Evolutionary conservation across 2,888 invertebrate genomes (phyloP), one percentile per base, ranked within the genome.

Genomic region (Acrobasis repandana): DNA sequence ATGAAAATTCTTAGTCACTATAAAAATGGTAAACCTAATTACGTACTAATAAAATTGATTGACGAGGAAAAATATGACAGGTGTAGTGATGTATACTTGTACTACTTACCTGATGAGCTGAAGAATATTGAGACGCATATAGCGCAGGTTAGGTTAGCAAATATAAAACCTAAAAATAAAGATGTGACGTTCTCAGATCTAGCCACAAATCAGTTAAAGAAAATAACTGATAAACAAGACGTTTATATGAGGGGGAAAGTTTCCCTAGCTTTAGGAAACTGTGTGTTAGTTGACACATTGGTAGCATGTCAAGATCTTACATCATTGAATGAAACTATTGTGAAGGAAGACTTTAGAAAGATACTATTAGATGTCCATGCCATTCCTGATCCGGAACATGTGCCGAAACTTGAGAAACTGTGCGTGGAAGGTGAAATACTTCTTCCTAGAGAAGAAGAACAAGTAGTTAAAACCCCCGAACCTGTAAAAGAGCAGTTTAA

Each of bases 251-350:
- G 83, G 65, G 93, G 88, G 4, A 80, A 93, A 75, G 90, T 95
- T 46, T 77, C 83, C 9, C 76, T 95, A 65, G 93, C 94, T 56
- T 73, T 96, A 34, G 94, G 93, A 0, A 92, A 94, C 64, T 93
- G 93, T 0, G 75, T 96, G 46, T 95, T 95, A 92, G 85, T 96
- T 1, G 93, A 95, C 59, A 94, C 94, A 3, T 76, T 96, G 47
- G 93, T 94, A 73, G 88, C 93, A 34, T 92, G 94, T 63, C 92
- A 93, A 65, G 88, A 93, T 62, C 79, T 95, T 20, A 77, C 86
- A 0, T 82, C 90, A 4, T 67, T 88, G 2, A 90, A 93, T 28
- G 87, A 93, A 69, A 80, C 85, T 0, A 91, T 94, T 5, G 90
- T 93, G 2, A 92, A 92, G 65, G 82, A 92, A 36, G 93, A 94